These are phyloP conservation scores for Pedionomus torquatus DNA, from an alignment of 2,113 vertebrate species.

Conservation along the genomic window DNA sequence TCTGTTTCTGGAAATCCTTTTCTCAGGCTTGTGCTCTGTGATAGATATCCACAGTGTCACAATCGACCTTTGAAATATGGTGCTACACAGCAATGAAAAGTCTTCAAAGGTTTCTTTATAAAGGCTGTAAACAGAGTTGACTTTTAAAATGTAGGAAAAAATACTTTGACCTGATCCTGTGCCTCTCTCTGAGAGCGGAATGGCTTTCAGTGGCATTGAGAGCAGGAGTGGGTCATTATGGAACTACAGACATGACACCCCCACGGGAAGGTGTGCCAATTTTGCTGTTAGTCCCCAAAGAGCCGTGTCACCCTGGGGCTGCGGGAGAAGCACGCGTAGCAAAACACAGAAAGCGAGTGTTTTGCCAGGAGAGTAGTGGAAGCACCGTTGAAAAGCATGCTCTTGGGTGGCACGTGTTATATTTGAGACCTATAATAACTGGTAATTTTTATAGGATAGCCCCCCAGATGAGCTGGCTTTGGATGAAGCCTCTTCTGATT, in stretches of 20 bases:
- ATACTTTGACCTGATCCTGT: neutral
- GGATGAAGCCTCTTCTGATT: neutral
- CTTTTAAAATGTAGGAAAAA: neutral
- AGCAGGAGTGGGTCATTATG: neutral
- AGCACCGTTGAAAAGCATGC: neutral
- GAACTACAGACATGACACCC: neutral
- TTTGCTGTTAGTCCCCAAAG: neutral
- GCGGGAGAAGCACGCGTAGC: accelerated
- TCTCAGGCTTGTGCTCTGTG: neutral
- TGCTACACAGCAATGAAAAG: neutral
- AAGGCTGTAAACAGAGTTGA: neutral
- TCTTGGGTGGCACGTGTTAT: neutral
- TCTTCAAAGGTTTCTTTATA: neutral
- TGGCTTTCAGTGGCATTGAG: neutral
- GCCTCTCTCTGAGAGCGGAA: neutral
- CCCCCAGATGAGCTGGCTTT: neutral
- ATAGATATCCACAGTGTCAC: neutral
- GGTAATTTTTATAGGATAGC: neutral
- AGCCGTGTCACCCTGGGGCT: neutral
- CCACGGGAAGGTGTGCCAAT: accelerated
- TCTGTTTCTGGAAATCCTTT: neutral
- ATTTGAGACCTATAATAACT: neutral
- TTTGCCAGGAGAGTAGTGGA: neutral
- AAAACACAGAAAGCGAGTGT: neutral
- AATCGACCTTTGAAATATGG: neutral